Conservation (phyloP, 2,797 vertebrate species). For the Varecia variegata region DNA sequence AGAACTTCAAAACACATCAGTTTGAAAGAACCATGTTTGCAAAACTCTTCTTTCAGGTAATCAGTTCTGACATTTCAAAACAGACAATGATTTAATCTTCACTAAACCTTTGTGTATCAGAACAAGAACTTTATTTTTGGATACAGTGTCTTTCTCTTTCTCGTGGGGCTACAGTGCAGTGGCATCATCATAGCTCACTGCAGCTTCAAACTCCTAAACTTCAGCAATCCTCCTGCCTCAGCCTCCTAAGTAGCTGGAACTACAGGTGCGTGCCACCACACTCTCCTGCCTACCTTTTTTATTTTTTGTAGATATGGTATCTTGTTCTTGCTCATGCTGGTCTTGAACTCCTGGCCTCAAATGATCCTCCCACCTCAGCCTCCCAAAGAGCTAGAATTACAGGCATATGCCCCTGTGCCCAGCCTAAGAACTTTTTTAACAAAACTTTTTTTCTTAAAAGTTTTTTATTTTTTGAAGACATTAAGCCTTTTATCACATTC, state of each 20-base stretch:
- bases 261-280: not conserved
- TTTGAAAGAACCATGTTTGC: not conserved
- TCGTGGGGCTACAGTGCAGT: not conserved
- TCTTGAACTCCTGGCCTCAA: not conserved
- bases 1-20: not conserved
- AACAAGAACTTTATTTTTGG: not conserved
- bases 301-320: not conserved
- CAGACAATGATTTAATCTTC: not conserved
- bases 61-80: not conserved
- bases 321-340: not conserved
- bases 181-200: not conserved
- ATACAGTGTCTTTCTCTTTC: not conserved
- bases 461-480: not conserved
- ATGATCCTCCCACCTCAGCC: not conserved
- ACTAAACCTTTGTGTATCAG: not conserved
- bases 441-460: not conserved
- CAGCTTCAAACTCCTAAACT: not conserved
- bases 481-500: not conserved
- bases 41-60: not conserved
- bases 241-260: not conserved
- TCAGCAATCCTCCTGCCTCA: not conserved
- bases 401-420: not conserved
- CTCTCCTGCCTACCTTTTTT: not conserved
- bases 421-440: not conserved
- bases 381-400: not conserved